These are phyloP conservation scores for Torymus auratus DNA, from an alignment of 2,888 invertebrate genomes.

Conservation along the genomic window DNA sequence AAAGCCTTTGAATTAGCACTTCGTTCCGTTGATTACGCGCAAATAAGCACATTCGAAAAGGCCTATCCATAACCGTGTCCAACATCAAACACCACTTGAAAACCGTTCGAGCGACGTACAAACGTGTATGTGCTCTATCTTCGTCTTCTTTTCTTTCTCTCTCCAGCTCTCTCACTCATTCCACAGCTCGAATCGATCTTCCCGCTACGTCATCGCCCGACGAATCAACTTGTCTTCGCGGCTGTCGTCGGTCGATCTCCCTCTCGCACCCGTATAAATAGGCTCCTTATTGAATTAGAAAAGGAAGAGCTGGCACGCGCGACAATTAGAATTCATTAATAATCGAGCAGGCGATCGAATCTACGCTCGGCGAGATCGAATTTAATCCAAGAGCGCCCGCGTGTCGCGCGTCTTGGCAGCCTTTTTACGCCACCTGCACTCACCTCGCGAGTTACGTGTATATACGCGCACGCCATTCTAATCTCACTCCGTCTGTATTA, in stretches of 20 bases:
- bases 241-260: constrained; percentile 46
- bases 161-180: no score
- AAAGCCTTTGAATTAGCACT: no score
- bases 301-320: constrained; percentile 24
- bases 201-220: constrained; percentile 26
- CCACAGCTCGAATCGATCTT: constrained; percentile 51
- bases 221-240: constrained; percentile 54
- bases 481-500: background rate
- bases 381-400: constrained; percentile 11
- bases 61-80: no score
- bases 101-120: no score
- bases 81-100: no score
- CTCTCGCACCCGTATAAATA: background rate
- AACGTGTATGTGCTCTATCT: no score
- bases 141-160: no score
- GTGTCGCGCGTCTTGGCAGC: background rate
- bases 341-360: constrained; percentile 34
- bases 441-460: no score
- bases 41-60: no score
- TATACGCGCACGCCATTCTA: background rate
- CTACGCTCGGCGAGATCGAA: background rate
- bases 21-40: no score
- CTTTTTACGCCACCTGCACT: background rate
- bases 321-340: constrained; percentile 34
- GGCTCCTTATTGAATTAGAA: constrained; percentile 40